Base-by-base conservation (phyloP, 2,113 vertebrate genomes). In the Crotalus helleri region DNA sequence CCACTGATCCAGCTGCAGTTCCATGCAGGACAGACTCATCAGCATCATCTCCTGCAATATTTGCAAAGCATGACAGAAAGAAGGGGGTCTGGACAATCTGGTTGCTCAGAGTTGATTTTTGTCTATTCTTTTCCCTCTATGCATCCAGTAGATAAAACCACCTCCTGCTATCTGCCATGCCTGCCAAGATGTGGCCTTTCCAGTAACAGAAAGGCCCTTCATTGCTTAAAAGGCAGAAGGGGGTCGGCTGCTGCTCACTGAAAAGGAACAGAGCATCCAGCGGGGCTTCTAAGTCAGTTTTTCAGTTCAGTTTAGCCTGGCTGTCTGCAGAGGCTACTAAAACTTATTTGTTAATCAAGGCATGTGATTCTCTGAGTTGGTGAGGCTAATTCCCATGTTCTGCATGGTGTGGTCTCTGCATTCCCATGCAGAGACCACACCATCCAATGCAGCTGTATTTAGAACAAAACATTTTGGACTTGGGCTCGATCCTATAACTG, bases 21-120 rank as follows among this genome's bases (percentile, higher is more conserved):
- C 99, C 99, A 99, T 99, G 96, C 99, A 99, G 5, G 98, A 98
- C 15, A 99, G 97, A 92, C 98, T 98, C 99, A 99, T 99, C 61
- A 98, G 92, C 98, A 99, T 98, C 98, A 99, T 99, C 92, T 99
- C 99, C 99, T 99, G 93, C 0, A 81, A 81, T 9, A 8, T 4
- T 17, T n/a, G 69, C n/a, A 33, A 74, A 74, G 89, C 85, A 92
- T 17, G 88, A 44, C 59, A 92, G 93, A 88, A 0, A 93, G 0
- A 55, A 11, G 44, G 91, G 51, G 88, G 26, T 17, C 87, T 15
- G 55, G 89, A 19, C 58, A 87, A 57, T 13, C 12, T 91, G 19
- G 39, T 2, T 3, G 8, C 24, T 8, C 1, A 49, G 54, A 5
- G 3, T 94, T 49, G 5, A 39, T 86, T 69, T 33, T 10, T 90